phyloP scores from a whole-genome alignment of 1,140 invertebrate species.

The Megalonaias nervosa region DNA sequence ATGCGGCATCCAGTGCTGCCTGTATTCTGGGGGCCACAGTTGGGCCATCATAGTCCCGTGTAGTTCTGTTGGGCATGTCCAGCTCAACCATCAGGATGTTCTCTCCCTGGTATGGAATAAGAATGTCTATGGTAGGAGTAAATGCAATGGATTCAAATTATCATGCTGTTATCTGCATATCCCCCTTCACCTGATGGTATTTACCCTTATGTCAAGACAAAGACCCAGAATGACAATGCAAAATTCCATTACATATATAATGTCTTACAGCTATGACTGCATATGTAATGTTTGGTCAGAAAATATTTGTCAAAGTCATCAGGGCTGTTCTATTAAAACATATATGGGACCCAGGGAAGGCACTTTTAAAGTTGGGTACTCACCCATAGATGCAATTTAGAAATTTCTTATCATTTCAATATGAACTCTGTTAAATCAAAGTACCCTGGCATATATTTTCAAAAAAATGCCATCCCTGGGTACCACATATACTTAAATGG shows the following conservation, averaged over 20 bases:
- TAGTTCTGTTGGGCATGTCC: slow-evolving; percentile 85
- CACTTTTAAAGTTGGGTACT: too few relatives aligned
- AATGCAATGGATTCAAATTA: background rate
- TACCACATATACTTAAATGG: too few relatives aligned
- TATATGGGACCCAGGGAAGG: too few relatives aligned
- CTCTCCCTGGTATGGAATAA: slow-evolving; percentile 78
- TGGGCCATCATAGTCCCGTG: slow-evolving; percentile 84
- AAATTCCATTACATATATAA: too few relatives aligned
- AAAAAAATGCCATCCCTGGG: too few relatives aligned
- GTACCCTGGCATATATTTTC: too few relatives aligned
- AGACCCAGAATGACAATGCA: background rate
- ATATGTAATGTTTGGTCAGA: too few relatives aligned
- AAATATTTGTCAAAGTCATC: background rate
- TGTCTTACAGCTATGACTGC: too few relatives aligned
- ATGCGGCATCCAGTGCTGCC: slow-evolving; percentile 82
- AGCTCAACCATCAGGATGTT: slow-evolving; percentile 88
- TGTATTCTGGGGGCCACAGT: slow-evolving; percentile 81
- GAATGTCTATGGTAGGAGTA: background rate
- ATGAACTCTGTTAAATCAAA: too few relatives aligned
- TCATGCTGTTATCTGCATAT: background rate
- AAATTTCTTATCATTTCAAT: too few relatives aligned
- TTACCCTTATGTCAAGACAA: background rate
- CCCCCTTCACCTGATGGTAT: background rate
- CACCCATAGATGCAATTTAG: too few relatives aligned
- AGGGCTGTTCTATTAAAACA: too few relatives aligned